Evolutionary conservation across 2,888 invertebrate genomes (phyloP).

Genomic region (Synergus japonicus): DNA sequence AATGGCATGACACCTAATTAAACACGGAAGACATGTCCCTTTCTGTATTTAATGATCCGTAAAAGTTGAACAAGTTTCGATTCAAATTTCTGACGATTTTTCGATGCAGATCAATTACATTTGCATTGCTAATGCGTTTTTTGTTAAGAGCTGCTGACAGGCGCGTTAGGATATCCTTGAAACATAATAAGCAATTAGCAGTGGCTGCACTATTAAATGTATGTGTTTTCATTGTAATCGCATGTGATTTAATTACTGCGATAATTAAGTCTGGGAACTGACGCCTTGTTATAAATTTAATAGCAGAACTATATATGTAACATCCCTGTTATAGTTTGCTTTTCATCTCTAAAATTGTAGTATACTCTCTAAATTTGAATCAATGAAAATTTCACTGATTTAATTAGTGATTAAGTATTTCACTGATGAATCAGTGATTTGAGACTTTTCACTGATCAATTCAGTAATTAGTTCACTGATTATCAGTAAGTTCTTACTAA

Average conservation of each 20-base stretch:
- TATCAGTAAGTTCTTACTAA: too few species aligned
- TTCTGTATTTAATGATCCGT: background rate
- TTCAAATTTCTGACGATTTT: background rate
- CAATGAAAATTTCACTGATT: too few species aligned
- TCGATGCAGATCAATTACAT: background rate
- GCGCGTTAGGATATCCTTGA: slow-evolving; percentile 26
- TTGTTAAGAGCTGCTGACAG: slow-evolving; percentile 1
- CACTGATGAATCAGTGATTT: too few species aligned
- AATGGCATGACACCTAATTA: slow-evolving; percentile 13
- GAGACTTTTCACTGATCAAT: too few species aligned
- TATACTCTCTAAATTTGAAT: background rate
- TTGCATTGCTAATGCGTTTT: slow-evolving; percentile 18
- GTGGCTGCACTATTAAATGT: background rate
- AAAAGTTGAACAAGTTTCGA: background rate
- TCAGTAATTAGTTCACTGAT: too few species aligned
- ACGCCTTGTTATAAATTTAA: slow-evolving; percentile 20
- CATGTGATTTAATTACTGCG: slow-evolving; percentile 27
- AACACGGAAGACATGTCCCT: background rate
- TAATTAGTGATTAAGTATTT: too few species aligned
- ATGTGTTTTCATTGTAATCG: slow-evolving; percentile 12
- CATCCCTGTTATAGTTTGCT: too few species aligned
- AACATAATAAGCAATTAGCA: slow-evolving; percentile 35
- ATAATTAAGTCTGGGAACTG: slow-evolving; percentile 19
- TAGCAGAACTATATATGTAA: background rate
- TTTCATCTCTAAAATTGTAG: too few species aligned